phyloP scores from a whole-genome alignment of 2,797 vertebrate species.

The Phataginus tetradactyla region DNA sequence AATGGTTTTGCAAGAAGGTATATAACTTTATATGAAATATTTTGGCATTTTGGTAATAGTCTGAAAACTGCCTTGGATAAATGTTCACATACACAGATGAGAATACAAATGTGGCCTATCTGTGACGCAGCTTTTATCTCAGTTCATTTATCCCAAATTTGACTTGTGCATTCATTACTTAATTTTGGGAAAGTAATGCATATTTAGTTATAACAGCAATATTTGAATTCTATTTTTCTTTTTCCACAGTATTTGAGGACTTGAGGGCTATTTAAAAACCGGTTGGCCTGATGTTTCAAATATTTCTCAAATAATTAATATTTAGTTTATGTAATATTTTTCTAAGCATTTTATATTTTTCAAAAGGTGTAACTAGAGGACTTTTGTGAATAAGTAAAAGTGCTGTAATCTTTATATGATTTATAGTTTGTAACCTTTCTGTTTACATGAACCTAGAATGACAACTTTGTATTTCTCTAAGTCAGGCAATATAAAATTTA shows the following conservation, averaged over 20 bases:
- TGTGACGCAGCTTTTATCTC: not conserved
- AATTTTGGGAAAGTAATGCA: not conserved
- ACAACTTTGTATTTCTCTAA: not conserved
- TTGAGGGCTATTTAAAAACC: not conserved
- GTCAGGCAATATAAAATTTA: not conserved
- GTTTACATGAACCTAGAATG: not conserved
- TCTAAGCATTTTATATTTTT: not conserved
- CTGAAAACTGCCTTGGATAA: not conserved
- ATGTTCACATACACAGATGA: not conserved
- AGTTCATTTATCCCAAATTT: not conserved
- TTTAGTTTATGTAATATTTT: conserved; percentile 23
- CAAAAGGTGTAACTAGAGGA: not conserved
- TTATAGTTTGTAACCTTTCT: conserved; percentile 18
- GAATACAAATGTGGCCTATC: not conserved
- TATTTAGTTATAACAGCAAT: not conserved
- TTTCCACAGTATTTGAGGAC: not conserved
- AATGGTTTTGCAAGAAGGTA: not conserved
- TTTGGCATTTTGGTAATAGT: not conserved
- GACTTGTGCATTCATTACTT: conserved; percentile 13
- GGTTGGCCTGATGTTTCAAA: not conserved
- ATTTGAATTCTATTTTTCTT: not conserved
- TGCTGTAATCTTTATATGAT: not conserved
- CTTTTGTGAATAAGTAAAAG: not conserved
- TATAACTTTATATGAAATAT: not conserved
- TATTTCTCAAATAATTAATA: not conserved